phyloP scores from a whole-genome alignment of 2,113 vertebrate genomes.

The Salvator merianae region DNA sequence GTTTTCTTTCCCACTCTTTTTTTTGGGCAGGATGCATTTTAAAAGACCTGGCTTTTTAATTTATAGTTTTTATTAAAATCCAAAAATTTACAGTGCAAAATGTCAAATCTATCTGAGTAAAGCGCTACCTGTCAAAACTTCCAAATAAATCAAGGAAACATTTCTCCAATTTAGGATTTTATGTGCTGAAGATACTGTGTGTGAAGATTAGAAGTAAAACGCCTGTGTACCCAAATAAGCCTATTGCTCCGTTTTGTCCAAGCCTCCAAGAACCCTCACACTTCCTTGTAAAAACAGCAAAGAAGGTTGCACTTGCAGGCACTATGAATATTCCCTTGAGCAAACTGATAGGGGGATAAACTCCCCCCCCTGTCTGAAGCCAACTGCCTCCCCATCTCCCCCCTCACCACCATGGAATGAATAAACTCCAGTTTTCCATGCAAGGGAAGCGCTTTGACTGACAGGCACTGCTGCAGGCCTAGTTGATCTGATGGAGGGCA shows the following conservation, averaged over 20 bases:
- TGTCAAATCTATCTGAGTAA: no score
- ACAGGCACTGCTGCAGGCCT: neutral
- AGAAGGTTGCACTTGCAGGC: neutral
- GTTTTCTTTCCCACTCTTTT: no score
- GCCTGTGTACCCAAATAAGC: neutral
- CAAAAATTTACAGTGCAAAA: no score
- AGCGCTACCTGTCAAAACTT: no score
- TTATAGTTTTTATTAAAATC: no score
- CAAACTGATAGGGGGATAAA: neutral
- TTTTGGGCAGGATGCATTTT: no score
- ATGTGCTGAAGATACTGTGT: no score
- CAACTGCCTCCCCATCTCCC: neutral
- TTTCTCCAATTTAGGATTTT: no score
- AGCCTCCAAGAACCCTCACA: neutral
- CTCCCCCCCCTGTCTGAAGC: neutral
- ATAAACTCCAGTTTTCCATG: neutral
- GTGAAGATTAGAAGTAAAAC: no score
- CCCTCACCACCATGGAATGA: neutral
- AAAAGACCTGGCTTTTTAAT: no score
- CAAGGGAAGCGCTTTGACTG: neutral
- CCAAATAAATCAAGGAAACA: no score
- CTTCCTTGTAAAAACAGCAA: neutral
- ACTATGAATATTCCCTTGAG: slow-evolving; percentile 10
- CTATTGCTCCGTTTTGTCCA: neutral
- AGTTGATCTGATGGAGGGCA: neutral